Evolutionary conservation across 2,113 vertebrate genomes (phyloP), one percentile per base, ranked within the genome.

Genomic region (Ictalurus punctatus): DNA sequence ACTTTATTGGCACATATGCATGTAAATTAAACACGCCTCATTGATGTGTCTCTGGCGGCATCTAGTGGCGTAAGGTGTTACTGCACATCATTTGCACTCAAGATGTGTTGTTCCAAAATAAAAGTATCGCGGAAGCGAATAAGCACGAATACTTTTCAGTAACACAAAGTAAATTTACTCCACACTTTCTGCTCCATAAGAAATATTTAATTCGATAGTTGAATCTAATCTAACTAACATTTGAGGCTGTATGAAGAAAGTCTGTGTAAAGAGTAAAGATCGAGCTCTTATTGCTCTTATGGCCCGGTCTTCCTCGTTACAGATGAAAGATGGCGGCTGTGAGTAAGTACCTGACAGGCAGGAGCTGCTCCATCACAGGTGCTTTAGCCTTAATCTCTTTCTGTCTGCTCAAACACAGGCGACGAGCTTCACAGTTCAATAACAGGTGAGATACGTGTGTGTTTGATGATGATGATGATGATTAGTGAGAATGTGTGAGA

Each of bases 311-410:
- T 88, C 88, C 86, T 88, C 30, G 83, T 86, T 69, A 58, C 37
- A 86, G 19, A 82, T n/a, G 4, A 83, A 93, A 95, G 91, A 99
- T 99, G 98, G 98, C 97, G 94, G 95, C 95, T 71, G 95, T 97
- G 92, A 98, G 98, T 95, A 98, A 97, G 93, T 96, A 96, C 90
- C 78, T 98, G 84, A 98, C 97, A 25, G 95, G 94, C 83, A 97
- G 95, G 54, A 97, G 97, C 92, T 97, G 96, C 52, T 96, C 97
- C 86, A 92, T 97, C 92, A 97, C 96, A 10, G 97, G 96, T 48
- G 96, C 96, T 12, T 89, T 95, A 30, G 86, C 85, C 6, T 44
- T 97, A 83, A 90, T 97, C 56, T 86, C 96, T 12, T 88, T 98
- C 0, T 97, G 95, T 90, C 85, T 98, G 85, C 91, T 98, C 8